These are phyloP conservation scores for Holocentrus rufus DNA, from an alignment of 2,797 vertebrate genomes.

Conservation along the genomic window DNA sequence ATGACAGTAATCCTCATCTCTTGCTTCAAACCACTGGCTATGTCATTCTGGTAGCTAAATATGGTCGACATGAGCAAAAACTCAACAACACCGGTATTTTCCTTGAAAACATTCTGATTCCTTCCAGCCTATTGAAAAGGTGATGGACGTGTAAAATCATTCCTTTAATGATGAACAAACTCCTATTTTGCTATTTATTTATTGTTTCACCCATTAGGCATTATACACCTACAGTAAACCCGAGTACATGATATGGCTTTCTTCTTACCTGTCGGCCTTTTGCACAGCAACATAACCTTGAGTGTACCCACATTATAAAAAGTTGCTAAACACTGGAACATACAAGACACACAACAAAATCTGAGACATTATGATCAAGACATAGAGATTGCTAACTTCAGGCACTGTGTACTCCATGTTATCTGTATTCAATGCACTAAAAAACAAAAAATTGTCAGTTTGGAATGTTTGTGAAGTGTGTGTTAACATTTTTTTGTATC, in stretches of 20 bases:
- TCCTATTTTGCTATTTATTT: constrained; percentile 58
- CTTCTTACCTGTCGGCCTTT: constrained; percentile 66
- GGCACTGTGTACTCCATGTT: constrained; percentile 41
- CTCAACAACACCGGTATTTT: constrained; percentile 38
- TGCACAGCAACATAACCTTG: constrained; percentile 74
- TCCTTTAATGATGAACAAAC: constrained; percentile 12
- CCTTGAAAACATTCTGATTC: constrained; percentile 38
- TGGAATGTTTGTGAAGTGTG: constrained; percentile 79
- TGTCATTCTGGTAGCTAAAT: neutral
- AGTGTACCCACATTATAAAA: constrained; percentile 57
- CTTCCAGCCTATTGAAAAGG: constrained; percentile 47
- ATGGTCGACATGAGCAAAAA: constrained; percentile 13
- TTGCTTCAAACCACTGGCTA: constrained; percentile 1
- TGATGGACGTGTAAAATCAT: neutral
- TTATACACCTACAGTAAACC: constrained; percentile 43
- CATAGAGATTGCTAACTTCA: constrained; percentile 38
- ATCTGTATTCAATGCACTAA: constrained; percentile 45
- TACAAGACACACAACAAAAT: constrained; percentile 67
- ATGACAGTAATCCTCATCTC: no score
- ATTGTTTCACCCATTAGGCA: constrained; percentile 35
- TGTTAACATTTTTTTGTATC: constrained; percentile 49
- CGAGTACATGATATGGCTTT: constrained; percentile 51
- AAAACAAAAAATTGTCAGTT: constrained; percentile 43
- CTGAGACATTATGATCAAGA: constrained; percentile 44
- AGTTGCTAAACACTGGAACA: constrained; percentile 68